These are phyloP conservation scores for Harpalus rufipes DNA, from an alignment of 2,888 invertebrate genomes.

Conservation along the genomic window DNA sequence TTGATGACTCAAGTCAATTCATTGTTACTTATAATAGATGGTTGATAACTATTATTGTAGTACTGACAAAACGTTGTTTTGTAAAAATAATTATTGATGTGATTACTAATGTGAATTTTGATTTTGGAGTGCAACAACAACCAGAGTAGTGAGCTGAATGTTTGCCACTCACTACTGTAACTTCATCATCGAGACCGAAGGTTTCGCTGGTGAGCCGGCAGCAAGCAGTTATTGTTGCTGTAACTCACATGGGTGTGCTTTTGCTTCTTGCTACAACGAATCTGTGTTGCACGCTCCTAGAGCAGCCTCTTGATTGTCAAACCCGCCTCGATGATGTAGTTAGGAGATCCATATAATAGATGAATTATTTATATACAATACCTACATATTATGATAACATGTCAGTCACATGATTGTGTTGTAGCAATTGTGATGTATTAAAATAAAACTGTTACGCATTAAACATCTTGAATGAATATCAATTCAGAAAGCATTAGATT, in stretches of 20 bases:
- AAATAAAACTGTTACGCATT: slow-evolving; percentile 67
- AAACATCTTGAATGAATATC: slow-evolving; percentile 56
- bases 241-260: slow-evolving; percentile 62
- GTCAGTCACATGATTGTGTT: slow-evolving; percentile 75
- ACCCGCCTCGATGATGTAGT: slow-evolving; percentile 63
- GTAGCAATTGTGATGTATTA: slow-evolving; percentile 74
- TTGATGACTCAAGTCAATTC: slow-evolving; percentile 67
- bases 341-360: slow-evolving; percentile 62
- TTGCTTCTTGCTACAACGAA: slow-evolving; percentile 65
- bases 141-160: slow-evolving; percentile 56
- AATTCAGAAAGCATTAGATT: slow-evolving; percentile 57
- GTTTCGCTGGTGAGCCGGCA: slow-evolving; percentile 53
- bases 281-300: slow-evolving; percentile 66
- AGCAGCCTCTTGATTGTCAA: slow-evolving; percentile 55
- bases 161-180: slow-evolving; percentile 57
- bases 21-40: slow-evolving; percentile 66
- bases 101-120: slow-evolving; percentile 59
- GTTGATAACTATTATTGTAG: slow-evolving; percentile 64
- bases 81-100: slow-evolving; percentile 63
- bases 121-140: slow-evolving; percentile 61
- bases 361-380: slow-evolving; percentile 66
- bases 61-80: slow-evolving; percentile 63
- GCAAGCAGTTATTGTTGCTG: slow-evolving; percentile 27
- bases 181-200: slow-evolving; percentile 62
- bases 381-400: slow-evolving; percentile 58